Conservation (phyloP, 1,140 invertebrate species). For the Brachionus rubens region DNA sequence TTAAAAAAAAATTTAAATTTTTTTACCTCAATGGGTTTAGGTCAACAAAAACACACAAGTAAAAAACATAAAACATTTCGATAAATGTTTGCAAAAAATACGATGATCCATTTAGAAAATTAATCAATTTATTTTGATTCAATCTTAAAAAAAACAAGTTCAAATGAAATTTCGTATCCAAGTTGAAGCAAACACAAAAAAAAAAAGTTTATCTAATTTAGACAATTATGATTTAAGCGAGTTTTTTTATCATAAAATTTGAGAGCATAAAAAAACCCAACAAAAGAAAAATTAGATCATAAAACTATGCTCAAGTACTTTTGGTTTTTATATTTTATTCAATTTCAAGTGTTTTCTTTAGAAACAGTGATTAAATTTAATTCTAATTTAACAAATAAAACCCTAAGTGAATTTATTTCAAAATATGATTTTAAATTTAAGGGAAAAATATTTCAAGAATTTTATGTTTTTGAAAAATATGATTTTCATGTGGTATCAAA, state of each 20-base stretch:
- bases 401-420: not conserved
- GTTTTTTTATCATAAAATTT: no score
- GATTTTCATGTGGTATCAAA: not conserved
- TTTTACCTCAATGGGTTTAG: not conserved
- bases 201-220: not conserved
- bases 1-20: not conserved
- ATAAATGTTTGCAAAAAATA: not conserved
- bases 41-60: conserved; percentile 8
- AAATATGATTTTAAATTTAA: conserved; percentile 26
- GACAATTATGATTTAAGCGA: not conserved
- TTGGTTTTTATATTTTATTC: no score
- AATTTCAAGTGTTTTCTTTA: no score
- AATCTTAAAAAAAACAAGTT: conserved; percentile 25
- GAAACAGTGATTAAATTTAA: conserved; percentile 19
- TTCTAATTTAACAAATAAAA: not conserved
- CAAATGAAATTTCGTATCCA: conserved; percentile 22
- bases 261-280: no score
- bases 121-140: conserved; percentile 19
- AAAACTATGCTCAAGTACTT: no score
- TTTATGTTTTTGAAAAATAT: conserved; percentile 4
- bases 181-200: not conserved
- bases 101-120: not conserved
- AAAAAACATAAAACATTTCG: not conserved
- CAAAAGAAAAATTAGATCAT: no score
- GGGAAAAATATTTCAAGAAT: not conserved